These are phyloP conservation scores for Ophioninae sp. DNA, from an alignment of 2,888 invertebrate genomes.

Conservation along the genomic window DNA sequence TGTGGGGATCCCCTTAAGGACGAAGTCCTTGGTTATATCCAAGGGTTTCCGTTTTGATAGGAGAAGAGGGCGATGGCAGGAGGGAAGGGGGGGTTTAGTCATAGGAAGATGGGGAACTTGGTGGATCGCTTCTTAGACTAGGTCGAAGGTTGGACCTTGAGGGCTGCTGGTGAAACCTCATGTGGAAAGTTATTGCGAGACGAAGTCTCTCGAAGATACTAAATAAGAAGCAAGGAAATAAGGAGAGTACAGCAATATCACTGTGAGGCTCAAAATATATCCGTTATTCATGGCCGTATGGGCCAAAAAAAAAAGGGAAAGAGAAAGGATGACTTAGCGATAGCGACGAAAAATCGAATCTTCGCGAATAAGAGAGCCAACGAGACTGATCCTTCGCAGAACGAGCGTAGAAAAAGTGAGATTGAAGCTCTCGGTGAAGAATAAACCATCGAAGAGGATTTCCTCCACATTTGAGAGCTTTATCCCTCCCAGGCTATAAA, in stretches of 20 bases:
- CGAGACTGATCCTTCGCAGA: conserved; percentile 32
- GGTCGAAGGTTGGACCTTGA: conserved; percentile 22
- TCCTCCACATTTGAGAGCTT: background rate
- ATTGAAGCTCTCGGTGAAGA: background rate
- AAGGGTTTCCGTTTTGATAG: background rate
- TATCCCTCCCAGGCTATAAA: conserved; percentile 38
- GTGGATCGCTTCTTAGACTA: conserved; percentile 7
- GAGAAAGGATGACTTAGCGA: conserved; percentile 7
- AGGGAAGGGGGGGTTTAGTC: background rate
- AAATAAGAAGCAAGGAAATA: conserved; percentile 33
- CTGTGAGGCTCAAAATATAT: conserved; percentile 27
- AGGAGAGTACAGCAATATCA: conserved; percentile 18
- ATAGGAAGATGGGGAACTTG: conserved; percentile 11
- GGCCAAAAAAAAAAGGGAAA: too few relatives aligned
- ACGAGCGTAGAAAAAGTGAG: conserved; percentile 16
- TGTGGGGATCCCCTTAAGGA: background rate
- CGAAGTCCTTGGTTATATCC: background rate
- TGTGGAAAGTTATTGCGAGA: conserved; percentile 41
- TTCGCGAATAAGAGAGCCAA: conserved; percentile 34
- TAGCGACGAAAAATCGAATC: conserved; percentile 51
- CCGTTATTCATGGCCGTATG: conserved; percentile 5
- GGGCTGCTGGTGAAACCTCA: conserved; percentile 18
- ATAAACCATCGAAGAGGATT: conserved; percentile 20
- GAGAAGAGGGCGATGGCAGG: background rate
- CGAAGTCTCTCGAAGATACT: conserved; percentile 19